Evolutionary conservation across 2,888 invertebrate species (phyloP), one percentile per base, ranked within the genome.

Genomic region (Lasiommata megera): DNA sequence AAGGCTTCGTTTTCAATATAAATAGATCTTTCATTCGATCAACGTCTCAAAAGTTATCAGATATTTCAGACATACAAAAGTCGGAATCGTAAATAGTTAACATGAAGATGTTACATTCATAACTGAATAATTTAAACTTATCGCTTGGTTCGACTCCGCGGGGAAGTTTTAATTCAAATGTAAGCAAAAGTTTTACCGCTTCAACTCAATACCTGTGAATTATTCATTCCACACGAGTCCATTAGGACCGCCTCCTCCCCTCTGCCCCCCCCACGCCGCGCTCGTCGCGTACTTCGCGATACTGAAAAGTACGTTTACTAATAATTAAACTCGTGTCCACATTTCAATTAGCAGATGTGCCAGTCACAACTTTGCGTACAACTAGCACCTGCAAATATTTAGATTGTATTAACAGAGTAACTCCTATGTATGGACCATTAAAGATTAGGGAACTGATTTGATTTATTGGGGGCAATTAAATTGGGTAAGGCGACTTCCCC

Each of bases 201-300:
- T 50, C 37, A 50, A 50, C 37, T 37, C 36, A 37, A 50, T 50
- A 50, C 50, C 50, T 50, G 50, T 50, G 50, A 50, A 50, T 50
- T 50, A 50, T 50, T 50, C 50, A 50, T 50, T 50, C 50, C 50
- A 50, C 50, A 50, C 50, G 50, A 50, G 37, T 50, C 50, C 50
- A 50, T 50, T 50, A 50, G 50, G 17, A n/a, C 36, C 12, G 8
- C 18, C 37, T 23, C 14, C 48, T 37, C 18, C 48, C 11, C 14
- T 6, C n/a, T 17, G 12, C 37, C 9, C 12, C 0, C 14, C 18
- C 7, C 23, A 9, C 17, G 31, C 34, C n/a, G 0, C 11, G 0
- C 34, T 23, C 1, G 2, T 14, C 37, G 12, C n/a, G 48, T 18
- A 36, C 44, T 28, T 28, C 37, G 50, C 50, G 50, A 18, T 37